Base-by-base conservation (phyloP, 2,888 invertebrate genomes). In the Drosophila bunnanda region DNA sequence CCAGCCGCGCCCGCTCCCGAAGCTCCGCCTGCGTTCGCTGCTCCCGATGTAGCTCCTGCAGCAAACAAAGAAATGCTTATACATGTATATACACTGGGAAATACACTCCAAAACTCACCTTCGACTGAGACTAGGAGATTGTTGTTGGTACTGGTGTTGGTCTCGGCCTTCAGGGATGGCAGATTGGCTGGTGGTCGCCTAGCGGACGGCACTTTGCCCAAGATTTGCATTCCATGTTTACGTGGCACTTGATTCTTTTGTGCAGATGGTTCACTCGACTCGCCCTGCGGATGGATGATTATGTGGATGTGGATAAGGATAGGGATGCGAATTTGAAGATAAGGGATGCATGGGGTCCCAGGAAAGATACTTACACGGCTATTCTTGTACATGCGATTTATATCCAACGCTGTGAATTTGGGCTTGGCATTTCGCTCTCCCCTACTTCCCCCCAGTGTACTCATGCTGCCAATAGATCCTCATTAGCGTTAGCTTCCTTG, bases 211-310 rank as follows among this genome's bases (percentile, higher is more conserved):
- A 99, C 97, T 96, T 99, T 99, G 94, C 99, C 99, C 96, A 99
- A 96, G 94, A 96, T 97, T 96, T 99, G 99, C 96, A 99, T 97
- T 95, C 99, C 99, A 98, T 99, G 98, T 96, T 98, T 98, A 94
- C 97, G 97, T 93, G 96, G 96, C 94, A 96, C 95, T 94, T 96
- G 96, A 93, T 95, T 96, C 94, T 97, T 97, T 91, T 96, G 96
- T 93, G 96, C 96, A 91, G 96, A 96, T 92, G 96, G 96, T 93
- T 97, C 97, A 91, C 95, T 96, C 93, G 96, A 95, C 94, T 97
- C 96, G 92, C 96, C 96, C 97, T 97, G 90, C 34, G 56, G 59
- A 57, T 72, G 30, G 44, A 41, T 46, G 13, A 6, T 6, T 1
- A 15, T 34, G 8, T 12, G 20, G 17, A 15, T 13, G n/a, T n/a